Evolutionary conservation across 2,888 invertebrate species (phyloP).

Genomic region (Drosophila ezoana): DNA sequence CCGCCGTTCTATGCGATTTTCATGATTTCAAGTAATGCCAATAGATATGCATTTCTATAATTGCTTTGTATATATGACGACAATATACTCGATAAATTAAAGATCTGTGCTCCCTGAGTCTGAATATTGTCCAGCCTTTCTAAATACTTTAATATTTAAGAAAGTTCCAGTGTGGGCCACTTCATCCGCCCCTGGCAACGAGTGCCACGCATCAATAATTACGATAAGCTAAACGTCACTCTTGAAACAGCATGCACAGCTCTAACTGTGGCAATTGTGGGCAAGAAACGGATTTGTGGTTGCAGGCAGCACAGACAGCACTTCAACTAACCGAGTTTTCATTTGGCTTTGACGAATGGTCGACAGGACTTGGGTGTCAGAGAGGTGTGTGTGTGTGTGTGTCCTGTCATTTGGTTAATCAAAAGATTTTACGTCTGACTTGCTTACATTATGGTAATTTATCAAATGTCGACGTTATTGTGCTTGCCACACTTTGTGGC

Average conservation of each 20-base stretch:
- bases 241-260: conserved; percentile 14
- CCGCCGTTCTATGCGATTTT: no score
- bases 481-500: conserved; percentile 43
- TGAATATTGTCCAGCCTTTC: not conserved
- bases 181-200: conserved; percentile 1
- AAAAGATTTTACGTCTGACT: conserved; percentile 80
- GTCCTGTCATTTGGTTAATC: conserved; percentile 61
- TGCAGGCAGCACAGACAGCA: conserved; percentile 10
- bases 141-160: conserved; percentile 12
- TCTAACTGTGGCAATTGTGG: conserved; percentile 16
- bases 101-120: no score
- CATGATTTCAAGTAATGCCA: no score
- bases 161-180: not conserved
- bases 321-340: conserved; percentile 35
- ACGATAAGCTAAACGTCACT: conserved; percentile 45
- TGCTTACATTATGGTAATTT: conserved; percentile 78
- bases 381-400: conserved; percentile 2
- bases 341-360: conserved; percentile 57
- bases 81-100: no score
- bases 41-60: no score
- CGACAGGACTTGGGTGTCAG: conserved; percentile 13
- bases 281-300: conserved; percentile 7
- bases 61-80: no score
- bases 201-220: conserved; percentile 50
- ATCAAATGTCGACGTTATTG: conserved; percentile 58